Conservation (phyloP, 2,797 vertebrate genomes). For the Sciaenops ocellatus region DNA sequence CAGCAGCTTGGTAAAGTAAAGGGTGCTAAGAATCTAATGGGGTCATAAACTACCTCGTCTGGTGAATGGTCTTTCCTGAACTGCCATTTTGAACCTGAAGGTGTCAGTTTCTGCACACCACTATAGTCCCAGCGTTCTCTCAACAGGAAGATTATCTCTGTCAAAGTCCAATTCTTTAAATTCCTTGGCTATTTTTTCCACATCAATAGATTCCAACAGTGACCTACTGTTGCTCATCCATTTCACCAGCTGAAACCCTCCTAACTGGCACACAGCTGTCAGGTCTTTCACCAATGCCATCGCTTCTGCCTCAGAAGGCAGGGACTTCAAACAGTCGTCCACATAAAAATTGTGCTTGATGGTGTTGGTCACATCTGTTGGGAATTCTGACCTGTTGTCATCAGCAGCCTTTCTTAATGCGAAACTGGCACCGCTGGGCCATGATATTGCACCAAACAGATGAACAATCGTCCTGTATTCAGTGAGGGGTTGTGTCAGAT, state of each 20-base stretch:
- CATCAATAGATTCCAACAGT: background rate
- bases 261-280: background rate
- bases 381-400: background rate
- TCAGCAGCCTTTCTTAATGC: background rate
- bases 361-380: background rate
- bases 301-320: background rate
- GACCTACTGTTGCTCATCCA: background rate
- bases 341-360: background rate
- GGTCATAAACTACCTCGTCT: background rate
- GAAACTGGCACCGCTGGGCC: background rate
- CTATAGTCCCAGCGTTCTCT: background rate
- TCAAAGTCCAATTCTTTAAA: background rate
- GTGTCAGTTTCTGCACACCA: background rate
- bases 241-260: background rate
- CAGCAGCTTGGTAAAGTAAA: background rate
- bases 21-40: background rate
- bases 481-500: background rate
- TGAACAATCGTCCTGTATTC: slow-evolving; percentile 4
- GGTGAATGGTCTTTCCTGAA: background rate
- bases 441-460: background rate
- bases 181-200: background rate
- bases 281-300: background rate
- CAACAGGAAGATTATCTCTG: background rate
- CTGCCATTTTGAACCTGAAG: background rate
- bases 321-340: background rate